phyloP scores from a whole-genome alignment of 1,140 invertebrate genomes.

The Lepidurus apus region DNA sequence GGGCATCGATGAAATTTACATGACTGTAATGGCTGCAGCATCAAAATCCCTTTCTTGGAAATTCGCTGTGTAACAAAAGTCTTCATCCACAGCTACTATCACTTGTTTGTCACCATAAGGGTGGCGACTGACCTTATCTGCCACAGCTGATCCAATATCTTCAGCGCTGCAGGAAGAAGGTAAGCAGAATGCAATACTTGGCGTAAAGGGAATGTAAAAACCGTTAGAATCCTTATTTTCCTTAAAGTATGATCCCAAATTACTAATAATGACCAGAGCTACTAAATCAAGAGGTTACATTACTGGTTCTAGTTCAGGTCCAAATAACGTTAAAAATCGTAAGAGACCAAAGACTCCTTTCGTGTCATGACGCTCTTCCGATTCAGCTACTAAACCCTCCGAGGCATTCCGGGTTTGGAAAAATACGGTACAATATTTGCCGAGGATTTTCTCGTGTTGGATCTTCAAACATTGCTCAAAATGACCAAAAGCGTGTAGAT shows the following conservation, averaged over 20 bases:
- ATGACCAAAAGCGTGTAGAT: conserved; percentile 17
- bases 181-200: conserved; percentile 23
- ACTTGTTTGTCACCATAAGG: not conserved
- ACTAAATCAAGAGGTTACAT: not conserved
- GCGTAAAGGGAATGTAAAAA: not conserved
- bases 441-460: not conserved
- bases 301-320: conserved; percentile 23
- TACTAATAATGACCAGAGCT: not conserved
- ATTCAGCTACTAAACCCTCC: not conserved
- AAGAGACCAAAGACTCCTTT: not conserved
- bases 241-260: not conserved
- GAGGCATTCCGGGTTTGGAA: not conserved
- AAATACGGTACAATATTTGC: conserved; percentile 28
- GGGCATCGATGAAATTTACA: not conserved
- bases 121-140: not conserved
- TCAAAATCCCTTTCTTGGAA: conserved; percentile 20
- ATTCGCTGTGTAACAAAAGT: conserved; percentile 24
- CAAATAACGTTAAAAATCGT: not conserved
- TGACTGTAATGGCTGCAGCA: conserved; percentile 25
- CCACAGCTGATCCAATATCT: conserved; percentile 24
- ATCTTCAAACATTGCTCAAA: conserved; percentile 8
- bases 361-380: not conserved
- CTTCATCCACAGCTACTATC: not conserved
- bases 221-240: not conserved
- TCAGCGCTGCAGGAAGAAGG: conserved; percentile 26